Evolutionary conservation across 2,888 invertebrate genomes (phyloP), one percentile per base, ranked within the genome.

Genomic region (Ferdinandea cuprea): DNA sequence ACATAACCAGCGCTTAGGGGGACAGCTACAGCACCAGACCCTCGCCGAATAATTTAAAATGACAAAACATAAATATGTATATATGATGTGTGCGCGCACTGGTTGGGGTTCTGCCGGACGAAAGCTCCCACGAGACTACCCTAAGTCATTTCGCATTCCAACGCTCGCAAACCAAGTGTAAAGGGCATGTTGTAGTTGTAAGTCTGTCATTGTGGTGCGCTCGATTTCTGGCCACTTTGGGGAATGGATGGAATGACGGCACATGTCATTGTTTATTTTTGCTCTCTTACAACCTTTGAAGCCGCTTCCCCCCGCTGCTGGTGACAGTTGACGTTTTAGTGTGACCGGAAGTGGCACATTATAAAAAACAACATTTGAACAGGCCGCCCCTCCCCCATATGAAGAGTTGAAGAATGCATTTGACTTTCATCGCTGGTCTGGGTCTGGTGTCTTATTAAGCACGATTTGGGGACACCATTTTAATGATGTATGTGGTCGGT

Each of bases 31-130:
- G 28, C 59, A 59, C 28, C 44, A 32, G 58, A 52, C 69, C 76
- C 80, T 65, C 76, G 76, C 76, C 71, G 65, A 81, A 76, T 76
- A 81, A 76, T 81, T 81, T 59, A 81, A 76, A 81, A 69, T 81
- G 80, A 76, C 80, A 76, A 73, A 81, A 81, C 76, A 76, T 65
- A 58, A n/a, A n/a, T n/a, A n/a, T n/a, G n/a, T n/a, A n/a, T n/a
- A n/a, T n/a, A n/a, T n/a, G n/a, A n/a, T n/a, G n/a, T n/a, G n/a
- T n/a, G n/a, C 74, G 58, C 46, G n/a, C n/a, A 21, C 28, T 61
- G 72, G 25, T 13, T 56, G 30, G 25, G 35, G 28, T 40, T 46
- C 21, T 32, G 30, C 21, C 21, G 30, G 30, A 48, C 19, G 59
- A 68, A 54, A 68, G 54, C 56, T 35, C 72, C 54, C 63, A 40